Evolutionary conservation across 2,797 vertebrate genomes (phyloP), one percentile per base, ranked within the genome.

Genomic region (Sparidentex hasta): DNA sequence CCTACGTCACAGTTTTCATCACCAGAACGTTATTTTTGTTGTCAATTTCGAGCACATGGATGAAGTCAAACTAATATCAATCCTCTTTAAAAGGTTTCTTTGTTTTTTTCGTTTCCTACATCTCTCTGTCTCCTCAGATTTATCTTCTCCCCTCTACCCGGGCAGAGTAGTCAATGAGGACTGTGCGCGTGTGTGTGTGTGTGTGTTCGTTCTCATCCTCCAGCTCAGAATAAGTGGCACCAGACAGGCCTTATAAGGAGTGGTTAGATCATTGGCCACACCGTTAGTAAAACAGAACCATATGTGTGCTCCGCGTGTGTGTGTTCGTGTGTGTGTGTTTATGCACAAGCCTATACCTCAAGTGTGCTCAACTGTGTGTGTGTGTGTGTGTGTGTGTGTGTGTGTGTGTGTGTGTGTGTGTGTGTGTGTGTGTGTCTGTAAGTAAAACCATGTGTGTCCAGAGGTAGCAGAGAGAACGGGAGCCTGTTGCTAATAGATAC

Each of bases 171-270:
- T 76, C 71, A 87, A 46, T 76, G 57, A 80, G 71, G 71, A 38
- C 14, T 78, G 66, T 73, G 63, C 65, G 44, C 66, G 81, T 71
- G 61, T 69, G 68, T 84, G 73, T 82, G 73, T 82, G 82, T 85
- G 81, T 81, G 80, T 84, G 80, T 74, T 78, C 72, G 74, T 71
- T 92, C 88, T 88, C 83, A 85, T 91, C 78, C 84, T 87, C 80
- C 58, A 51, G 84, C 92, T 90, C 88, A 92, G 93, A 92, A 93
- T 93, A 93, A 94, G 92, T 94, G 93, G 93, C 93, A 93, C 92
- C 93, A 94, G 91, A 94, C 93, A 84, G 90, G 87, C 93, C 93
- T 92, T 94, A 93, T 93, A 94, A 90, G 93, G 93, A 94, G 78
- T 65, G 92, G 90, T 93, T 94, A 93, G 93, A 93, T 94, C 93